Evolutionary conservation across 2,888 invertebrate species (phyloP).

Genomic region (Hanleya hanleyi): DNA sequence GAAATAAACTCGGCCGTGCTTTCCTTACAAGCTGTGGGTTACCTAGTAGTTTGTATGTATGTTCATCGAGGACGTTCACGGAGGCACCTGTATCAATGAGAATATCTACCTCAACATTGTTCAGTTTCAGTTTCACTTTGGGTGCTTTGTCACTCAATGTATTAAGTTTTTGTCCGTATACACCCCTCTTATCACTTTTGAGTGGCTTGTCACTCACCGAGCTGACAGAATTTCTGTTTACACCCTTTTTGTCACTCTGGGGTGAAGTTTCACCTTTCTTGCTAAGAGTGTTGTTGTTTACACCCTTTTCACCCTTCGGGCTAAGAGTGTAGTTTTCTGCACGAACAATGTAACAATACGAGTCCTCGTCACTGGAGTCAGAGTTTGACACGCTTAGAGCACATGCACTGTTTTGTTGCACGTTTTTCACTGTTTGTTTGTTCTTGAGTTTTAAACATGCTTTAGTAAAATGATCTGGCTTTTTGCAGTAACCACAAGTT

Average conservation of each 20-base stretch:
- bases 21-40: no score
- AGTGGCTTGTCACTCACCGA: no score
- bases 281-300: background rate
- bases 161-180: no score
- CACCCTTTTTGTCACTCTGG: no score
- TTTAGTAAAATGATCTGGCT: conserved; percentile 24
- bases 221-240: no score
- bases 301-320: background rate
- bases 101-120: background rate
- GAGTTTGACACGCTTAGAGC: background rate
- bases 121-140: background rate
- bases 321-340: background rate
- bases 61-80: background rate
- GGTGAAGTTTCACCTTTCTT: no score
- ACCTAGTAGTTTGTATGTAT: no score
- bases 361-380: background rate
- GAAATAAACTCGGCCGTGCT: background rate
- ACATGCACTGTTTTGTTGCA: background rate
- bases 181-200: no score
- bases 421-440: background rate
- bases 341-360: background rate
- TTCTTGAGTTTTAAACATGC: background rate
- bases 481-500: conserved; percentile 22
- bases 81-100: background rate
- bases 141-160: no score